Evolutionary conservation across 2,888 invertebrate genomes (phyloP), one percentile per base, ranked within the genome.

Genomic region (Sepioteuthis lessoniana): DNA sequence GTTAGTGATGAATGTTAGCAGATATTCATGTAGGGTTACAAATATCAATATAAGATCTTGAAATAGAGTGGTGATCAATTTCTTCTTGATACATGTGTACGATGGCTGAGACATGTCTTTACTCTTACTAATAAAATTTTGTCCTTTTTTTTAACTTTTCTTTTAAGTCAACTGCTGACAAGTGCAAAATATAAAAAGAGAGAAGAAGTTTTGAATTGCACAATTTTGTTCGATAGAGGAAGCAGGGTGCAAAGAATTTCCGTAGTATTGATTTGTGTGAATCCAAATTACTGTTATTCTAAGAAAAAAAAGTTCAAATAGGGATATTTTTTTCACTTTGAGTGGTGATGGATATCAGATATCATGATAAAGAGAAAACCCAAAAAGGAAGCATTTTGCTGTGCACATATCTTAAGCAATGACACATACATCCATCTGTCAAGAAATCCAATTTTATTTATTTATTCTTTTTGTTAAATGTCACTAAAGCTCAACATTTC

Each of bases 81-180:
- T 76, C 76, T n/a, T 76, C 19, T 76, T 35, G 13, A 76, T 76
- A 7, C 25, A 16, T 31, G 31, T 13, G 4, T 21, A 10, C n/a
- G 21, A 76, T 76, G n/a, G 13, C 19, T 35, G n/a, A 76, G 35
- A 4, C 35, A 35, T 35, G 5, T 35, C 60, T 76, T 10, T 35
- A 76, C 76, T 35, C n/a, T 76, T 55, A 55, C 55, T 25, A 55
- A 25, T 55, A 55, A 55, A 55, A 25, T 55, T 55, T 25, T 35
- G n/a, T 76, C n/a, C 1, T n/a, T n/a, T 76, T 35, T 76, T 76
- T 35, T 13, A 76, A 1, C n/a, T 76, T 76, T 76, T n/a, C n/a
- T 76, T n/a, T 35, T 13, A 91, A 91, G 38, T 91, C 31, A 91
- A 46, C 91, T 46, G 91, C 47, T 46, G 91, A 91, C 47, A 37